Conservation (phyloP, 2,888 invertebrate species). For the Drosophila robusta region DNA sequence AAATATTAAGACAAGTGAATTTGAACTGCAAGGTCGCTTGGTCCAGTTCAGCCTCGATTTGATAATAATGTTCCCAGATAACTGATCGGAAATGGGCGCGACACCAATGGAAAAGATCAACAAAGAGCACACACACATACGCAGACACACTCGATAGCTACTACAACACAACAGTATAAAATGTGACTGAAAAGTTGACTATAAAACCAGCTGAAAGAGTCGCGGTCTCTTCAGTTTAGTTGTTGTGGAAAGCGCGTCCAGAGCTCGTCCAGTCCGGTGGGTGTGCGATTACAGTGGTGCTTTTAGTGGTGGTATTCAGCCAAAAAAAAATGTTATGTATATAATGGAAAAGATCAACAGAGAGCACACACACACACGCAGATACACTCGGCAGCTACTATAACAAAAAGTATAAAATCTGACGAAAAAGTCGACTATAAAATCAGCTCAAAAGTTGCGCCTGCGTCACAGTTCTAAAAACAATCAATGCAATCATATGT, state of each 20-base stretch:
- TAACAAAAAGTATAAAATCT: too few species aligned
- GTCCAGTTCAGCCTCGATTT: conserved; percentile 13
- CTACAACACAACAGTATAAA: conserved; percentile 12
- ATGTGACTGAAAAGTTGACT: conserved; percentile 50
- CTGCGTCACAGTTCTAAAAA: too few species aligned
- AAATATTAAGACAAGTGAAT: too few species aligned
- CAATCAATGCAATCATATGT: too few species aligned
- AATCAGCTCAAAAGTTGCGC: too few species aligned
- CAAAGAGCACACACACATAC: conserved; percentile 27
- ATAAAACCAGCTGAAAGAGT: conserved; percentile 60
- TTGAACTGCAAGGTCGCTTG: conserved; percentile 1
- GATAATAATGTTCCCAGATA: conserved; percentile 12
- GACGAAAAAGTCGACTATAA: too few species aligned
- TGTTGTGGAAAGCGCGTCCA: conserved; percentile 45
- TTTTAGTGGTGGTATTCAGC: neutral
- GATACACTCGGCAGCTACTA: too few species aligned
- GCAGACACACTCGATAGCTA: neutral
- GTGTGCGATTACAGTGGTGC: conserved; percentile 11
- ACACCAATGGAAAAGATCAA: conserved; percentile 30
- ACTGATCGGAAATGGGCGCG: conserved; percentile 45
- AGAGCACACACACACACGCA: too few species aligned
- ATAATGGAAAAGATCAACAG: too few species aligned
- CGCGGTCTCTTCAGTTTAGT: conserved; percentile 54
- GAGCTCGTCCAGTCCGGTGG: conserved; percentile 34
- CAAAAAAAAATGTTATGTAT: neutral